phyloP scores from a whole-genome alignment of 2,888 invertebrate species.

The Aromia moschata region DNA sequence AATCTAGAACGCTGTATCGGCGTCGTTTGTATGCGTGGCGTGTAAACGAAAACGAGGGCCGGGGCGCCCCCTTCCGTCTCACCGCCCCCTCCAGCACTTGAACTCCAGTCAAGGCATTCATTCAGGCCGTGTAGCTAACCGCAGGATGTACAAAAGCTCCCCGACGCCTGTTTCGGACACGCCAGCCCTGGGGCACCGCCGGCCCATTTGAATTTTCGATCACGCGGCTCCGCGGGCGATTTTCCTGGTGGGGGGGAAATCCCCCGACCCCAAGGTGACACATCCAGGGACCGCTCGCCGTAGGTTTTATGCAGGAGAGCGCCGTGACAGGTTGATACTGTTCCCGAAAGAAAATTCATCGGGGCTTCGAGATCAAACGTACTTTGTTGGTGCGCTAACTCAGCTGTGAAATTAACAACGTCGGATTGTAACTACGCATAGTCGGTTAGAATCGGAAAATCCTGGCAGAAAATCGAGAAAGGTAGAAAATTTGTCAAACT shows the following conservation, averaged over 20 bases:
- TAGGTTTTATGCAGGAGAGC: background rate
- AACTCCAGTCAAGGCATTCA: constrained; percentile 9
- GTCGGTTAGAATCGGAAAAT: too few relatives aligned
- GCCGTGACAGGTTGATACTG: too few relatives aligned
- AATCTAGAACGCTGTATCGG: constrained; percentile 36
- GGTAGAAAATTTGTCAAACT: too few relatives aligned
- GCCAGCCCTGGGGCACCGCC: constrained; percentile 27
- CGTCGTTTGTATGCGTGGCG: constrained; percentile 19
- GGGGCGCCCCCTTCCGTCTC: background rate
- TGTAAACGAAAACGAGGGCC: constrained; percentile 18
- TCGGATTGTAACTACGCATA: too few relatives aligned
- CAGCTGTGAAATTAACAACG: too few relatives aligned
- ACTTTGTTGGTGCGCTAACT: too few relatives aligned
- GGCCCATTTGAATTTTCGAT: constrained; percentile 49
- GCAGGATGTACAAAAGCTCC: constrained; percentile 27
- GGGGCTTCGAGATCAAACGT: too few relatives aligned
- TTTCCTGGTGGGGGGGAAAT: constrained; percentile 11
- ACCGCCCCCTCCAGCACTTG: too few relatives aligned
- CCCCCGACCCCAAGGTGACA: background rate
- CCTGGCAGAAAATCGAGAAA: too few relatives aligned
- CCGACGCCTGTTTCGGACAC: constrained; percentile 27
- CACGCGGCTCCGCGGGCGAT: constrained; percentile 34
- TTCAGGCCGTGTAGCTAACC: constrained; percentile 42
- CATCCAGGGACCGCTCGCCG: background rate
- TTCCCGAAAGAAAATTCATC: too few relatives aligned